Conservation (phyloP, 2,113 vertebrate species). For the Litocranius walleri region DNA sequence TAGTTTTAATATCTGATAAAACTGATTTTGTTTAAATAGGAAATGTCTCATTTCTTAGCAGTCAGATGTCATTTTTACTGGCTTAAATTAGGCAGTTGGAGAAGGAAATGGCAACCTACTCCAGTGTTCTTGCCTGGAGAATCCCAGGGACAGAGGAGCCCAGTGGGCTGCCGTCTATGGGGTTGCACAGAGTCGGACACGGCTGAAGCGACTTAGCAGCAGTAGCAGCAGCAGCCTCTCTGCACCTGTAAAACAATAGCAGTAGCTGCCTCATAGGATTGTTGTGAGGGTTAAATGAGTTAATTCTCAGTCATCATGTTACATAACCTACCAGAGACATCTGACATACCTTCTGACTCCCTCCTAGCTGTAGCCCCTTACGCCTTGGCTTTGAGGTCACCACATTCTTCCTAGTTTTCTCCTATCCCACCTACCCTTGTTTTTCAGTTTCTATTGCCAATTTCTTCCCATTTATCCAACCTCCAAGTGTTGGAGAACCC, state of each 20-base stretch:
- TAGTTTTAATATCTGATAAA: slow-evolving; percentile 77
- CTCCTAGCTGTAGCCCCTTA: background rate
- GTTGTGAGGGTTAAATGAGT: background rate
- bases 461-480: background rate
- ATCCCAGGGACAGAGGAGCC: too few relatives aligned
- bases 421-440: background rate
- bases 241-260: background rate
- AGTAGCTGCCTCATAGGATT: background rate
- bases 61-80: slow-evolving; percentile 55
- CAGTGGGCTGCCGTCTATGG: too few relatives aligned
- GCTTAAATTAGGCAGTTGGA: slow-evolving; percentile 60
- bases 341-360: background rate
- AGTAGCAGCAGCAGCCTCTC: background rate
- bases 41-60: slow-evolving; percentile 63
- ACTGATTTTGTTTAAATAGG: slow-evolving; percentile 75
- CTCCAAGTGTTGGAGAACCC: background rate
- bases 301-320: background rate
- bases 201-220: too few relatives aligned
- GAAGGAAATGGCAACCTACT: too few relatives aligned
- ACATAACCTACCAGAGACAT: background rate
- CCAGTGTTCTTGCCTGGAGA: too few relatives aligned
- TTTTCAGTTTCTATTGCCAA: background rate
- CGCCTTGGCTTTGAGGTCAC: background rate
- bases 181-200: too few relatives aligned
- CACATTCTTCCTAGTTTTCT: background rate